Evolutionary conservation across 2,797 vertebrate genomes (phyloP).

Genomic region (Selene dorsalis): DNA sequence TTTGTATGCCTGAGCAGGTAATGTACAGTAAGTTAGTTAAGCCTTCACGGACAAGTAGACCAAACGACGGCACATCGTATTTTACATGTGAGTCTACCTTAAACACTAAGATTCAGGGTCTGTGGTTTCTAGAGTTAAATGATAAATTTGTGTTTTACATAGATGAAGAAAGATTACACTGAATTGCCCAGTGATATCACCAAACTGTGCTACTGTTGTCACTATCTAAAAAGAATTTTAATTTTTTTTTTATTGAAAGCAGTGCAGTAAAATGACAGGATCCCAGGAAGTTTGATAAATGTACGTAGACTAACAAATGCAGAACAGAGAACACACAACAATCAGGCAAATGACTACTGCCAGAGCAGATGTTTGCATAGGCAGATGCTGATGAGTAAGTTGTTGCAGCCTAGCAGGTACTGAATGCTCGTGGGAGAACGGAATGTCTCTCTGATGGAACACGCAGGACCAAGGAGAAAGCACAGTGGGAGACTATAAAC

Average conservation of each 20-base stretch:
- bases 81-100: neutral
- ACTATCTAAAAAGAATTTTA: too few species aligned
- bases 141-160: neutral
- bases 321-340: slow-evolving; percentile 35
- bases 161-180: neutral
- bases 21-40: neutral
- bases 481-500: slow-evolving; percentile 47
- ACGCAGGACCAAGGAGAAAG: slow-evolving; percentile 28
- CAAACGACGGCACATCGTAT: neutral
- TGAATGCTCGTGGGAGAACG: slow-evolving; percentile 15
- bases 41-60: neutral
- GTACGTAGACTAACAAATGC: slow-evolving; percentile 25
- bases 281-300: slow-evolving; percentile 20
- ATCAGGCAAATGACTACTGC: slow-evolving; percentile 36
- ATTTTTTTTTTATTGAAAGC: neutral
- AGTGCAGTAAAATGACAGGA: slow-evolving; percentile 20
- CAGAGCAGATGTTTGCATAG: slow-evolving; percentile 41
- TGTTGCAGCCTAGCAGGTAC: slow-evolving; percentile 32
- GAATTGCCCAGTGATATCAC: neutral
- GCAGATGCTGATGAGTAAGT: slow-evolving; percentile 49
- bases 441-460: slow-evolving; percentile 41
- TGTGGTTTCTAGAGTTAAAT: slow-evolving; percentile 2
- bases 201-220: neutral
- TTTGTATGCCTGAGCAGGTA: neutral
- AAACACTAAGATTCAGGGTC: neutral